Base-by-base conservation (phyloP, 2,888 invertebrate species). In the Deilephila porcellus region DNA sequence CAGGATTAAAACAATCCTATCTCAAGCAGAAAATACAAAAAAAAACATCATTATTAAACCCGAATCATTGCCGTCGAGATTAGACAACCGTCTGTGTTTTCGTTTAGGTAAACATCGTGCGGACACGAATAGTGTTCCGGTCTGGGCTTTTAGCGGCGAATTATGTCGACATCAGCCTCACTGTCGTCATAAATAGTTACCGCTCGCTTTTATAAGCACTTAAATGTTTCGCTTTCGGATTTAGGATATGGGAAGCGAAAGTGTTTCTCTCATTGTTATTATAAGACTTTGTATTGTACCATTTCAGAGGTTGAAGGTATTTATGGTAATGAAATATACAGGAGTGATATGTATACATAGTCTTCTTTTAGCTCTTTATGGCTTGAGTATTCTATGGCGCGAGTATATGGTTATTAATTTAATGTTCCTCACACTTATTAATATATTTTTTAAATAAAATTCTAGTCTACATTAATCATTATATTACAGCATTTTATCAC, bases 81-180 rank as follows among this genome's bases (percentile, higher is more conserved):
- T 8, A 64, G 20, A 20, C 11, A 11, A 64, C 11, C n/a, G 19
- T 19, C 52, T 7, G n/a, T 37, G 64, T 45, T 63, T 63, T 25
- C 29, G 25, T 45, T 14, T 37, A 64, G n/a, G 19, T 37, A 45
- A 45, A 45, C 45, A 45, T 64, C 20, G 11, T 20, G 64, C 14
- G 45, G 37, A 45, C 37, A 20, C 45, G 34, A 62, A 62, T 53
- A 52, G 29, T 25, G 25, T 32, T 63, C 52, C 72, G 53, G 63
- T 72, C 32, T 25, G 32, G 34, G 63, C 72, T 72, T 72, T 72
- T 74, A 76, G 72, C 29, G n/a, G n/a, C 20, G 74, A 78, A 70
- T 77, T 77, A 80, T 77, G 25, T 77, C 45, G 71, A 74, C 76
- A 76, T 74, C 74, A 74, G 37, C 73, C 75, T 73, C 71, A 74